Base-by-base conservation (phyloP, 2,888 invertebrate genomes). In the Cryptophagus acutangulus region DNA sequence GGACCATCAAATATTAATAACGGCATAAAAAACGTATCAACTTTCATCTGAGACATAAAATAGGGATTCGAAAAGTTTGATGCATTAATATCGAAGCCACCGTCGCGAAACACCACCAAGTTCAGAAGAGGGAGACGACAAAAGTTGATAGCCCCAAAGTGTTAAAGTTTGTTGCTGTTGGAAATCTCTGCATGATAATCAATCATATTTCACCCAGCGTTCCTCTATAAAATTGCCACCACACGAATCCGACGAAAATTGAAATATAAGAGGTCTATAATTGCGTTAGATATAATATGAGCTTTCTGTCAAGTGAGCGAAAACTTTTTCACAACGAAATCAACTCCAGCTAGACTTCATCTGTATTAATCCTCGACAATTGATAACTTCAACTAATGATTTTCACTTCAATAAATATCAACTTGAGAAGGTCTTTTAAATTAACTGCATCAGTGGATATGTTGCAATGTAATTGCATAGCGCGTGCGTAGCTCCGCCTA, bases 21-120 rank as follows among this genome's bases (percentile, higher is more conserved):
- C 31, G 36, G 34, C 41, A 46, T 46, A 46, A 46, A 46, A 46
- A 44, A 38, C 40, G 41, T 44, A 46, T 46, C 46, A 46, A 40
- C 17, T 45, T 45, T 17, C 36, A 30, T 37, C 35, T 30, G 33
- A 40, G 38, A 39, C 36, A 41, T 46, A 44, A 46, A 46, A 44
- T 34, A 10, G 31, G 13, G 13, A 26, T 3, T 9, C 20, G 9
- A 26, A n/a, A 26, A 26, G 10, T 31, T 16, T 31, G 31, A 31
- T 31, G 31, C 12, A 31, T 10, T 31, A 31, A 10, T 31, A 31
- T 16, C 6, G 24, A 20, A 20, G n/a, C 24, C 24, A n/a, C 24
- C 6, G 24, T n/a, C n/a, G n/a, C n/a, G n/a, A 20, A 20, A 20
- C 24, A 20, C n/a, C n/a, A 20, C 24, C 24, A 20, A 20, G 24